Evolutionary conservation across 2,888 invertebrate genomes (phyloP).

Genomic region (Ypsolopha scabrella): DNA sequence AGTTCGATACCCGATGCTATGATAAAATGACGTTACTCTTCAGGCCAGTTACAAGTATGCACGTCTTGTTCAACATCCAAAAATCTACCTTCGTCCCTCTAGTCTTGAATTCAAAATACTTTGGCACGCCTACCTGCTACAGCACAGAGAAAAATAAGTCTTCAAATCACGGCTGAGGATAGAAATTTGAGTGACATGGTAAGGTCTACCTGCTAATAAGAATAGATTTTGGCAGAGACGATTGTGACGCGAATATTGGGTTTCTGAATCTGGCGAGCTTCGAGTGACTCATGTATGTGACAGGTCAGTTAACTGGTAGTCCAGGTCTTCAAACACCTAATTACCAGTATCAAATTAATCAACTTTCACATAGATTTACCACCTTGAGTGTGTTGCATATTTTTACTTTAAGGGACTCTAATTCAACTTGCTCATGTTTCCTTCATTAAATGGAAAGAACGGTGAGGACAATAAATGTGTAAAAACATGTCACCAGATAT

Average conservation of each 20-base stretch:
- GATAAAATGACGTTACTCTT: conserved; percentile 13
- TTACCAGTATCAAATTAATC: no score
- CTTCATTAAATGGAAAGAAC: no score
- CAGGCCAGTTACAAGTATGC: not conserved
- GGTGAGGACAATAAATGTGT: no score
- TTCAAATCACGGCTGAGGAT: not conserved
- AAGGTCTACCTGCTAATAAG: conserved; percentile 25
- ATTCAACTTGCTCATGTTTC: no score
- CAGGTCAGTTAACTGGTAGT: conserved; percentile 31
- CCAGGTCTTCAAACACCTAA: no score
- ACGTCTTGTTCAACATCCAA: not conserved
- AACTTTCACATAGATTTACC: no score
- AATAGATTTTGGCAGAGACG: conserved; percentile 53
- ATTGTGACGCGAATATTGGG: conserved; percentile 32
- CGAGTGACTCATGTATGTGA: conserved; percentile 35
- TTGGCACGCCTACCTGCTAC: not conserved
- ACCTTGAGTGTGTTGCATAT: no score
- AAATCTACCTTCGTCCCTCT: not conserved
- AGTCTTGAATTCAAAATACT: not conserved
- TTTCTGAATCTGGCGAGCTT: conserved; percentile 30
- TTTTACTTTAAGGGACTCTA: no score
- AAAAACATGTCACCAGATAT: no score
- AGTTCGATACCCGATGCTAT: conserved; percentile 12
- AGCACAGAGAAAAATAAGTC: not conserved
- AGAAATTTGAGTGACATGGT: not conserved